Base-by-base conservation (phyloP, 1,140 invertebrate genomes). In the Brachionus manjavacas region DNA sequence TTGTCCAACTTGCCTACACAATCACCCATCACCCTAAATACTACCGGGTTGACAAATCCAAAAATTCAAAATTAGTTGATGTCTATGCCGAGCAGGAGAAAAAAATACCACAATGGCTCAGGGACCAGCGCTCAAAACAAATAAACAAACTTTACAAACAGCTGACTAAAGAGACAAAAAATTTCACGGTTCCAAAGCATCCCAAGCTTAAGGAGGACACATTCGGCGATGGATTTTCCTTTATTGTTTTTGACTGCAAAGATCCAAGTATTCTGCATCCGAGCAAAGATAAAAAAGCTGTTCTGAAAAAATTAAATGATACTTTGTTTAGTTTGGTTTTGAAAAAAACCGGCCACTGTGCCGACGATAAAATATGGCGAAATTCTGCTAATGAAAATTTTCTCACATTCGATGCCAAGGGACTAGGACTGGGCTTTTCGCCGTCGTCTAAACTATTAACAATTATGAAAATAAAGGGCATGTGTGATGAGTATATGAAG, bases 401-500 rank as follows among this genome's bases (percentile, higher is more conserved):
- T 68, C 20, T 60, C 16, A 81, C 79, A 39, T 81, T 60, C 39
- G 79, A 81, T 14, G 23, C 60, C 16, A 81, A 81, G 43, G 52
- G 52, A 28, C 12, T 60, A 11, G 79, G 79, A 41, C 49, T 81
- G 4, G 79, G 79, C n/a, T 81, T 60, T 68, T 64, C 52, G 9
- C 52, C 79, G 2, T 60, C 49, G 20, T 3, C 4, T 16, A 60
- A 60, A 43, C 41, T 81, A 0, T 12, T 81, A 2, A 68, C 31
- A n/a, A 60, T 81, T 35, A 55, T 81, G 46, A 81, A 68, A 60
- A 81, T 64, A 25, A 81, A 81, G 28, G 79, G 49, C 7, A 14
- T 81, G 7, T 81, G 79, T 43, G 79, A 81, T 43, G 79, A 81
- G 4, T 81, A 64, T n/a, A 64, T 81, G 52, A 81, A 81, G 28